Evolutionary conservation across 1,140 invertebrate species (phyloP).

Genomic region (Leptinotarsa undecemlineata): DNA sequence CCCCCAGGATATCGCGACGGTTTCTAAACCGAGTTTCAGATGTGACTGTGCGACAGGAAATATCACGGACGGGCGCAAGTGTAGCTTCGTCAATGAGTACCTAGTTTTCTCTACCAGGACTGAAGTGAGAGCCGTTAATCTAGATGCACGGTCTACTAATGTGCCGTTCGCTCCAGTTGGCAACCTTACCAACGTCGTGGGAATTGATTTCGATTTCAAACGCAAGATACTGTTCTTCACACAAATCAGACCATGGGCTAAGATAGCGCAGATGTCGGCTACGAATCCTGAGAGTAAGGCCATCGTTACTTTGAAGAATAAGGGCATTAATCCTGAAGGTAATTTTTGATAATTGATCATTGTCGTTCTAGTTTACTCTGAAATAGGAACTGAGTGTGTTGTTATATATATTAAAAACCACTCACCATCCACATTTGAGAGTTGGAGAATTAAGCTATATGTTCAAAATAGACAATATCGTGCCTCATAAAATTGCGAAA

Average conservation of each 20-base stretch:
- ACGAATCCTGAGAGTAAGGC: slow-evolving; percentile 65
- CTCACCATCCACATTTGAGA: too few relatives aligned
- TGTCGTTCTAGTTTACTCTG: too few relatives aligned
- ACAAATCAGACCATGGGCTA: slow-evolving; percentile 88
- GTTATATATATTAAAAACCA: too few relatives aligned
- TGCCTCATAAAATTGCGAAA: too few relatives aligned
- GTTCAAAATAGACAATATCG: too few relatives aligned
- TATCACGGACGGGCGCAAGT: slow-evolving; percentile 67
- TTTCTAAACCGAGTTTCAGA: slow-evolving; percentile 54
- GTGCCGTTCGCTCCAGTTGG: slow-evolving; percentile 84
- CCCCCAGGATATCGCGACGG: slow-evolving; percentile 61
- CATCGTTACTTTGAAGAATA: slow-evolving; percentile 75
- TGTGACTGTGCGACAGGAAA: slow-evolving; percentile 93
- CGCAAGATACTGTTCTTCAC: slow-evolving; percentile 88
- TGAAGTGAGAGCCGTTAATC: slow-evolving; percentile 83
- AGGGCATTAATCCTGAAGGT: slow-evolving; percentile 64
- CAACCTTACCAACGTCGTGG: slow-evolving; percentile 95
- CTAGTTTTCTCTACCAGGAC: slow-evolving; percentile 89
- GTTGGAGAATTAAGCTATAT: too few relatives aligned
- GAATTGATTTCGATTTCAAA: slow-evolving; percentile 92
- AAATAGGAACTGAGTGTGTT: too few relatives aligned
- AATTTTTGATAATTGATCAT: too few relatives aligned
- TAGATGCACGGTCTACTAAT: slow-evolving; percentile 79
- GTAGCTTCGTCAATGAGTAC: slow-evolving; percentile 83
- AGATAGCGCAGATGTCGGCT: slow-evolving; percentile 79